These are phyloP conservation scores for Fulica atra DNA, from an alignment of 2,113 vertebrate genomes.

Conservation along the genomic window DNA sequence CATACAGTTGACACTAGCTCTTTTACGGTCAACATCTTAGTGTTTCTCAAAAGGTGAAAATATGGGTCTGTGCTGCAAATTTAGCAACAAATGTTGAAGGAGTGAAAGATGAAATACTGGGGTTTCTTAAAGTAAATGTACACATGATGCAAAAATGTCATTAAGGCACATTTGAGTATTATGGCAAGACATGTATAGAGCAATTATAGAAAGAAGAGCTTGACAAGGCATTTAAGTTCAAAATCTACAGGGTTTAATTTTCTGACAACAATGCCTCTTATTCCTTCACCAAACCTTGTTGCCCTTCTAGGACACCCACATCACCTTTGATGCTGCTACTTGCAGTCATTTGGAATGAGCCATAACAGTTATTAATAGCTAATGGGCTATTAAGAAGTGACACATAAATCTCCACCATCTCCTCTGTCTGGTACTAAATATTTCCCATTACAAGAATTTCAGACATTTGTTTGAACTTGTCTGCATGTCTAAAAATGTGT, in stretches of 20 bases:
- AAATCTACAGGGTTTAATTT: neutral
- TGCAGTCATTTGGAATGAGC: neutral
- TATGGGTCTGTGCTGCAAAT: neutral
- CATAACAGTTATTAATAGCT: neutral
- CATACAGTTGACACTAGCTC: neutral
- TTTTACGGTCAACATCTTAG: neutral
- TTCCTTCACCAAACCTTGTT: neutral
- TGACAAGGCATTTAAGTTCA: neutral
- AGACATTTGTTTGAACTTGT: neutral
- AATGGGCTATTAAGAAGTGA: neutral
- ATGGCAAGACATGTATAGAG: neutral
- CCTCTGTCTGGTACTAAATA: neutral
- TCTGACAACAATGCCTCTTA: neutral
- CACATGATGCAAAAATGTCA: neutral
- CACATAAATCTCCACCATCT: neutral
- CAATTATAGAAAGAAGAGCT: neutral
- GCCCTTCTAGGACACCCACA: neutral
- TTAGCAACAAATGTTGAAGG: neutral
- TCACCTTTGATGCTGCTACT: neutral
- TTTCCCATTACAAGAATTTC: neutral
- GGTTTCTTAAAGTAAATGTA: neutral
- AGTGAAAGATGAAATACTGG: neutral
- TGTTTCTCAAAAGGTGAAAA: neutral
- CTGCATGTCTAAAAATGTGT: neutral
- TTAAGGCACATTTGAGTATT: neutral